Evolutionary conservation across 1,140 invertebrate species (phyloP).

Genomic region (Episyrphus balteatus): DNA sequence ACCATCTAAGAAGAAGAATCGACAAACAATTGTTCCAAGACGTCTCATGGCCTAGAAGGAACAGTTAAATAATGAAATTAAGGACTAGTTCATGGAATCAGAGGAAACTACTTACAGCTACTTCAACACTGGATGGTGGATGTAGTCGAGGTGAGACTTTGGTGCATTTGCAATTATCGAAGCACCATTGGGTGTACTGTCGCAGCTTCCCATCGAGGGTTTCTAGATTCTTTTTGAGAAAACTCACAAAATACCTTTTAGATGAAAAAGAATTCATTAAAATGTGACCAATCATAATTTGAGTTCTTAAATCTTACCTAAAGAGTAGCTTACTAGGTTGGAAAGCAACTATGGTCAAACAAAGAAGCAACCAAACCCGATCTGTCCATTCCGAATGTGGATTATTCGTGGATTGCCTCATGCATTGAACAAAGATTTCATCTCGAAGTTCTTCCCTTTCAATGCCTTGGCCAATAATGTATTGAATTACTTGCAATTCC

Average conservation of each 20-base stretch:
- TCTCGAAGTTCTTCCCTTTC: conserved; percentile 80
- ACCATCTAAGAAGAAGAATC: conserved; percentile 92
- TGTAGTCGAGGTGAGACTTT: conserved; percentile 69
- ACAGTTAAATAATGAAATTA: not conserved
- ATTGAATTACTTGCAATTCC: conserved; percentile 72
- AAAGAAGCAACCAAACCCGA: conserved; percentile 79
- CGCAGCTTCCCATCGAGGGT: conserved; percentile 56
- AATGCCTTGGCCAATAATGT: conserved; percentile 72
- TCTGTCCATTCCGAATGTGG: conserved; percentile 68
- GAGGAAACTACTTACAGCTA: conserved; percentile 55
- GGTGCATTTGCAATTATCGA: conserved; percentile 82
- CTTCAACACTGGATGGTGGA: conserved; percentile 85
- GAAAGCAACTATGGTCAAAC: conserved; percentile 81
- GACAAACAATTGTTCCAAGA: conserved; percentile 83
- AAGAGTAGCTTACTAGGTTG: conserved; percentile 78
- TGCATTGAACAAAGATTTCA: conserved; percentile 81
- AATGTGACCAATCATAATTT: not conserved
- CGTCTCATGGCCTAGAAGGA: conserved; percentile 67
- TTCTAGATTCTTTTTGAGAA: conserved; percentile 58
- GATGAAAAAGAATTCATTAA: conserved; percentile 8
- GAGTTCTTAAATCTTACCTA: conserved; percentile 36
- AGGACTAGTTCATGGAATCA: not conserved
- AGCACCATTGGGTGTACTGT: conserved; percentile 87
- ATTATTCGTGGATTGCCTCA: conserved; percentile 76
- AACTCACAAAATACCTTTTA: conserved; percentile 59